A percentile compares a stretch with the other conserved stretches of the same genome.
These are phyloP conservation scores for Dendrophyllia cribrosa DNA, from an alignment of 64 coral and sea anemone genomes.

Conservation along the genomic window DNA sequence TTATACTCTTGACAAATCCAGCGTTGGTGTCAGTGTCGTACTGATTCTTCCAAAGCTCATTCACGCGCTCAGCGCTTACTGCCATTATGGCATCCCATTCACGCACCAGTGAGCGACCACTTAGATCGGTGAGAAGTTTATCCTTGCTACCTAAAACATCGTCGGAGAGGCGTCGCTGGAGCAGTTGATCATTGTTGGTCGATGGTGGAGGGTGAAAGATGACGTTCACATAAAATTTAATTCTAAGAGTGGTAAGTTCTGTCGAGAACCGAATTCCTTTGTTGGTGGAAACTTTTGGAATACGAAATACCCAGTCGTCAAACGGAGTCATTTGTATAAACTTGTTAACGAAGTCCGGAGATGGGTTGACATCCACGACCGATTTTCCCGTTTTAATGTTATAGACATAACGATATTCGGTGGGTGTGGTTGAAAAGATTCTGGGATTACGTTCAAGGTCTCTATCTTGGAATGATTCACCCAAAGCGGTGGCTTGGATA, in stretches of 20 bases:
- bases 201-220: conserved; percentile 29
- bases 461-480: conserved; percentile 54
- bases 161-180: neutral
- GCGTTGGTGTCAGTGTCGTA: conserved; percentile 41
- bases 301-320: conserved; percentile 50
- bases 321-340: conserved; percentile 55
- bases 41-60: conserved; percentile 56
- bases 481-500: conserved; percentile 49
- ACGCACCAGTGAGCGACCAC: conserved; percentile 44
- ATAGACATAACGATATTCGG: conserved; percentile 32
- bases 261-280: conserved; percentile 34
- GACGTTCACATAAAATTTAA: conserved; percentile 43
- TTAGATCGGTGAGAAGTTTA: conserved; percentile 31
- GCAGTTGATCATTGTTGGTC: neutral
- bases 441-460: conserved; percentile 61
- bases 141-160: conserved; percentile 47
- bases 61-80: conserved; percentile 48
- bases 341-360: conserved; percentile 1
- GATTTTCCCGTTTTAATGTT: conserved; percentile 51
- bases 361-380: conserved; percentile 27
- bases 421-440: conserved; percentile 33
- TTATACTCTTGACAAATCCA: conserved; percentile 31
- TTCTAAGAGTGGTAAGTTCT: conserved; percentile 26
- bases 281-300: conserved; percentile 50
- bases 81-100: conserved; percentile 68